A percentile compares a stretch with the other conserved stretches of the same genome.
Conservation (phyloP, 2,797 vertebrate species). For the Uromys caudimaculatus region DNA sequence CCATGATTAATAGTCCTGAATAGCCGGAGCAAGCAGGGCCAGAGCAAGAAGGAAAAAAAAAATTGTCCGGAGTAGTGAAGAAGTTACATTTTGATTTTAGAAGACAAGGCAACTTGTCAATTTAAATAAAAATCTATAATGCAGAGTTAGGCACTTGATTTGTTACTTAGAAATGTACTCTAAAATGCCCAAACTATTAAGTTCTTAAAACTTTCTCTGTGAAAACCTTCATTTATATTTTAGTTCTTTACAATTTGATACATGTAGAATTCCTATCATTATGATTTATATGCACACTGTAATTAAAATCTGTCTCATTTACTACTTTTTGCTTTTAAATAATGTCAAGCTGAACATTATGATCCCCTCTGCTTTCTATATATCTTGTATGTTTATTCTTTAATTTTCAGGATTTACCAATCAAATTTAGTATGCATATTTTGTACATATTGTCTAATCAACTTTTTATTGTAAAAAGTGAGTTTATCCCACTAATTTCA, state of each 20-base stretch:
- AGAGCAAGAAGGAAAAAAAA: too few species aligned
- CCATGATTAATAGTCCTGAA: neutral
- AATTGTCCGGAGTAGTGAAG: slow-evolving; percentile 14
- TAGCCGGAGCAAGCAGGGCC: neutral
- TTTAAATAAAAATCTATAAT: slow-evolving; percentile 50
- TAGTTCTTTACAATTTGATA: neutral
- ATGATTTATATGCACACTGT: neutral
- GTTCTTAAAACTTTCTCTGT: slow-evolving; percentile 17
- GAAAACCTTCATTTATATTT: slow-evolving; percentile 47
- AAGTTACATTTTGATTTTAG: slow-evolving; percentile 29
- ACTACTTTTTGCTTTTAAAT: slow-evolving; percentile 50
- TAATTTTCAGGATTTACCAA: slow-evolving; percentile 37
- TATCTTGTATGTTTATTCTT: neutral
- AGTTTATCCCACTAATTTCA: neutral
- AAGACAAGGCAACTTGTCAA: neutral
- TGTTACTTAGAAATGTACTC: slow-evolving; percentile 14
- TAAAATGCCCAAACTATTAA: slow-evolving; percentile 21
- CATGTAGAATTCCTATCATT: neutral
- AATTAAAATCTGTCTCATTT: slow-evolving; percentile 36
- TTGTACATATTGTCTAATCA: neutral
- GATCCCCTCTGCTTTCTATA: neutral
- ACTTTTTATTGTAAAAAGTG: slow-evolving; percentile 4
- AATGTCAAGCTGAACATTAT: slow-evolving; percentile 28
- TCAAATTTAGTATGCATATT: neutral
- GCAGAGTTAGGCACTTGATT: neutral